Evolutionary conservation across 2,888 invertebrate species (phyloP).

Genomic region (Drosophila eohydei): DNA sequence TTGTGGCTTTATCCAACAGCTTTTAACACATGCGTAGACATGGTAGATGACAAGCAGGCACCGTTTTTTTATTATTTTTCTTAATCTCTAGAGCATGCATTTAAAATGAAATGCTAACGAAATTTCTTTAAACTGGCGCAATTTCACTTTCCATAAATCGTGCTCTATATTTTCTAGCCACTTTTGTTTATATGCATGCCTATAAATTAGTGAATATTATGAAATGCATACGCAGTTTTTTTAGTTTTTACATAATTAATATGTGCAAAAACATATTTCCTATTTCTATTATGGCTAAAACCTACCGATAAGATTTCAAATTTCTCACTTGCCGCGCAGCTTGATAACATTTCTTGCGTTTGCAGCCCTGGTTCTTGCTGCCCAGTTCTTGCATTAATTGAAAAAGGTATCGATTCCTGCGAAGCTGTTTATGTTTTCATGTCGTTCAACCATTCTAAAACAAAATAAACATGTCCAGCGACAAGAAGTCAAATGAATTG

Average conservation of each 20-base stretch:
- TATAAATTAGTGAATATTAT: conserved; percentile 53
- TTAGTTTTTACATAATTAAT: conserved; percentile 47
- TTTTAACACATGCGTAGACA: conserved; percentile 70
- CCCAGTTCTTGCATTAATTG: conserved; percentile 24
- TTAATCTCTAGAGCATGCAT: conserved; percentile 73
- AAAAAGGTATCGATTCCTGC: conserved; percentile 39
- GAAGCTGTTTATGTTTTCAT: conserved; percentile 30
- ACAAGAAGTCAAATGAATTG: conserved; percentile 61
- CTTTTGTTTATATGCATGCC: conserved; percentile 44
- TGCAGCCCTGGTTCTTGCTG: conserved; percentile 30
- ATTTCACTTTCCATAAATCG: conserved; percentile 76
- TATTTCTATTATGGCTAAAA: neutral
- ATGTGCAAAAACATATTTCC: neutral
- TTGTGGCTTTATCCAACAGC: conserved; percentile 49
- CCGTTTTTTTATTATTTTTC: conserved; percentile 31
- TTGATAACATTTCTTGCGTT: neutral
- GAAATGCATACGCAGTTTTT: conserved; percentile 35
- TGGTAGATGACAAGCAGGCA: conserved; percentile 30
- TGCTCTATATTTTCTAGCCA: conserved; percentile 56
- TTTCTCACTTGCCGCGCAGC: conserved; percentile 10
- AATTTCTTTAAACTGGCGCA: conserved; percentile 73
- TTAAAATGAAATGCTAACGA: conserved; percentile 63
- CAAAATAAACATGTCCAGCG: conserved; percentile 53
- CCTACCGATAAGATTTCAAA: conserved; percentile 25
- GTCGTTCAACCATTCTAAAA: conserved; percentile 5